phyloP scores from a whole-genome alignment of 2,113 vertebrate genomes.

The Neopipo cinnamomea region DNA sequence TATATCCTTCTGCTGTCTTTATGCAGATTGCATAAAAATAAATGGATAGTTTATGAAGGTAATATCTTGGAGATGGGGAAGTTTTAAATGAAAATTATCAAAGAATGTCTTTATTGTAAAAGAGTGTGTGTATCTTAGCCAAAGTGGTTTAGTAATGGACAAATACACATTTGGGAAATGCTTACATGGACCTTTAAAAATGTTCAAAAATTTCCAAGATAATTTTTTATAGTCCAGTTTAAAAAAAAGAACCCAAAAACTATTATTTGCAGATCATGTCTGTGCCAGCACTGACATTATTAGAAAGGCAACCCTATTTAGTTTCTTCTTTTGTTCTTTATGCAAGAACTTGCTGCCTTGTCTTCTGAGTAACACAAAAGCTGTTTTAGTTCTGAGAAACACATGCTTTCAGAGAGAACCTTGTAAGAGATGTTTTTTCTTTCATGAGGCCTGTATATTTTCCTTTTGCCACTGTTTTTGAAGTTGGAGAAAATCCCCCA shows the following conservation, averaged over 20 bases:
- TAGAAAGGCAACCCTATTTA: not conserved
- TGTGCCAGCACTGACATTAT: not conserved
- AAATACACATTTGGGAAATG: not conserved
- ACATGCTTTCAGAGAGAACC: not conserved
- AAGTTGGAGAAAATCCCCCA: not conserved
- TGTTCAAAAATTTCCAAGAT: not conserved
- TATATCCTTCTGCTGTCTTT: not conserved
- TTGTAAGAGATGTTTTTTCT: not conserved
- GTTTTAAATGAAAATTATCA: not conserved
- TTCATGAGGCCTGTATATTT: not conserved
- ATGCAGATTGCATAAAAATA: not conserved
- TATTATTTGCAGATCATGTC: not conserved
- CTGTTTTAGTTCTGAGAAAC: not conserved
- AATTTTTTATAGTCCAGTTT: not conserved
- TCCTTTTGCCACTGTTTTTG: not conserved
- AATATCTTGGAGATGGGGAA: not conserved
- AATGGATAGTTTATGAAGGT: not conserved
- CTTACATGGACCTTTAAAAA: not conserved
- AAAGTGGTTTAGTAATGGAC: not conserved
- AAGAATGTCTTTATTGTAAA: not conserved
- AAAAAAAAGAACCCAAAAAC: not conserved
- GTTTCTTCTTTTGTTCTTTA: conserved; percentile 20
- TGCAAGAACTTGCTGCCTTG: not conserved
- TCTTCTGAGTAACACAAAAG: conserved; percentile 2
- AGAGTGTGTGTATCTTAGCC: not conserved